Evolutionary conservation across 2,113 vertebrate species (phyloP), one percentile per base, ranked within the genome.

Genomic region (Crotalus horridus): DNA sequence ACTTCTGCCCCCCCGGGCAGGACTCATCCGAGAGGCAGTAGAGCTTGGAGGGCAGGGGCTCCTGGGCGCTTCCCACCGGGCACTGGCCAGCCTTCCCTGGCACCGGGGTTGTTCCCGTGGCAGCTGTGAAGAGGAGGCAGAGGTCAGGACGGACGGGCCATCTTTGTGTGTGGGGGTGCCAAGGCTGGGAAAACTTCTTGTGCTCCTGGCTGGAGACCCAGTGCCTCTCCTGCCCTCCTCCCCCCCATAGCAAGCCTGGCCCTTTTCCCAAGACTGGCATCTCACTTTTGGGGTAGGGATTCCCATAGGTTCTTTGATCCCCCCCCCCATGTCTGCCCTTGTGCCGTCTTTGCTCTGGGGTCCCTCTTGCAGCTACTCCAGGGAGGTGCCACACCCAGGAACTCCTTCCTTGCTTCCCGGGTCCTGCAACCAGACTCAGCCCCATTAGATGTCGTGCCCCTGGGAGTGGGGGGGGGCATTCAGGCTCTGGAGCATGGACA

Each of bases 1-100:
- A 96, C 54, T 96, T 96, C 95, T 97, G 93, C 0, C 93, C 5
- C 0, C 93, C 92, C 0, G 96, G 96, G 64, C 96, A 97, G 92
- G 93, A 0, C 0, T 1, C 29, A 48, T 96, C 96, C 0, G 94
- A 95, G 89, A 96, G 54, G 91, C 96, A 97, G 93, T 9, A 96
- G 6, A 90, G 56, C 1, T 24, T 0, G 13, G 46, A 4, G 1
- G 55, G 3, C 0, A 1, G 61, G 0, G 2, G 43, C 3, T 39
- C 15, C 56, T 24, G 0, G 0, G 55, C 56, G 0, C 0, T 23
- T 17, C 0, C 55, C 0, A 0, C 51, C 0, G 94, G 96, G 54
- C 96, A 96, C 46, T 92, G 0, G 0, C 96, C 95, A 0, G 0
- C 74, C 74, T 96, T 96, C 2, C 3, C 0, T 0, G n/a, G 12